Evolutionary conservation across 2,888 invertebrate genomes (phyloP), one percentile per base, ranked within the genome.

Genomic region (Brenthis ino): DNA sequence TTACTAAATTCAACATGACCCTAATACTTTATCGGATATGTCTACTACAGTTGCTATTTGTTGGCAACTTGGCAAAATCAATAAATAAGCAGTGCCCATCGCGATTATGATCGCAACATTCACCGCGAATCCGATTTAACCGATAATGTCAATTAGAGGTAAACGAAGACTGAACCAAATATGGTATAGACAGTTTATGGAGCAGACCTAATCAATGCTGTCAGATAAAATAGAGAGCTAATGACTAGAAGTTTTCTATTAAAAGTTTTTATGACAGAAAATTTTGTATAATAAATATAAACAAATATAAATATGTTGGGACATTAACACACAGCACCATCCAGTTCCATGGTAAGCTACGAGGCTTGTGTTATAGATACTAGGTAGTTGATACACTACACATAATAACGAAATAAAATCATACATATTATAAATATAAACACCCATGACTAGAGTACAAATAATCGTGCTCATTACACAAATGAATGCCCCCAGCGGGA

Each of bases 41-140:
- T 54, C 55, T 64, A 33, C 60, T 6, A 55, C 16, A 64, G 60
- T 61, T 64, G 33, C 53, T 61, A 63, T 68, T 57, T 47, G 48
- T 50, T 61, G 69, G 13, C 54, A 54, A 70, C 47, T 69, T 55
- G 61, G 68, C 64, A 50, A 67, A 66, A 72, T 70, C 64, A 64
- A 72, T 72, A 74, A 53, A 70, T 69, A 64, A 69, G 69, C 67
- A 51, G 28, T 69, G 67, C 47, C 65, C 61, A 67, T 68, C 67
- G 69, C 67, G 72, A 70, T 74, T 68, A 57, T 57, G 68, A 72
- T 74, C 73, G 57, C 57, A 37, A 70, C 69, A 67, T 72, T 72
- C 67, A 68, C 70, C 66, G 53, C 50, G 57, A 64, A 68, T 69
- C 56, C 58, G 71, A 71, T 64, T 58, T 43, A 20, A 14, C 67